Evolutionary conservation across 2,797 vertebrate species (phyloP).

Genomic region (Crax fasciolata): DNA sequence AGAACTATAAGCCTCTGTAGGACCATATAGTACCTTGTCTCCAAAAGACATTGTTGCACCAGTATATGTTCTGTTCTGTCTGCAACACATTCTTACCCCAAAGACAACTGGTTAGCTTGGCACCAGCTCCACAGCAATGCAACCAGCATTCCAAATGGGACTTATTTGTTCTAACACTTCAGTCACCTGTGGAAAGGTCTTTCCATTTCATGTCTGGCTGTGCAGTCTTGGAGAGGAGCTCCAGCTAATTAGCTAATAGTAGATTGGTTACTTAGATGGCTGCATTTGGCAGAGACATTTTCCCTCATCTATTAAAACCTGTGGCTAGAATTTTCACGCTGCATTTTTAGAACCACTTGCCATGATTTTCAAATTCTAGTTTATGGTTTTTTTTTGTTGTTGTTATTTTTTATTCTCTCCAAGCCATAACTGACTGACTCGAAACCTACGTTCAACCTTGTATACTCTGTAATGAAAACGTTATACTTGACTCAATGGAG

Average conservation of each 20-base stretch:
- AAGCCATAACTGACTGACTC: neutral
- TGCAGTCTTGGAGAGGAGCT: neutral
- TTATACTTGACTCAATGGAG: slow-evolving; percentile 54
- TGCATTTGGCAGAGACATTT: neutral
- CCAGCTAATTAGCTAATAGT: neutral
- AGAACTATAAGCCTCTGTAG: neutral
- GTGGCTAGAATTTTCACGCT: neutral
- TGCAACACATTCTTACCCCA: neutral
- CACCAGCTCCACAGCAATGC: neutral
- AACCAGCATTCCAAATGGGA: fast-evolving
- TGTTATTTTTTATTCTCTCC: neutral
- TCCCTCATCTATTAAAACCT: neutral
- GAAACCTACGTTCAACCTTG: slow-evolving; percentile 39
- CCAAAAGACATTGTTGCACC: neutral
- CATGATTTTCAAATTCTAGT: neutral
- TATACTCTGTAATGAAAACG: slow-evolving; percentile 25
- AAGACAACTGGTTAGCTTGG: neutral
- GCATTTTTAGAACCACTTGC: neutral
- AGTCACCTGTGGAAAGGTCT: neutral
- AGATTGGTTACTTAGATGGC: neutral
- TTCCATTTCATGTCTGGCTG: neutral
- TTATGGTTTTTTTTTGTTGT: neutral
- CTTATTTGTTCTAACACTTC: neutral
- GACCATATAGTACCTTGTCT: neutral
- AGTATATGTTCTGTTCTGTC: neutral